Conservation (phyloP, 1,140 invertebrate genomes). For the Papilio dardanus region DNA sequence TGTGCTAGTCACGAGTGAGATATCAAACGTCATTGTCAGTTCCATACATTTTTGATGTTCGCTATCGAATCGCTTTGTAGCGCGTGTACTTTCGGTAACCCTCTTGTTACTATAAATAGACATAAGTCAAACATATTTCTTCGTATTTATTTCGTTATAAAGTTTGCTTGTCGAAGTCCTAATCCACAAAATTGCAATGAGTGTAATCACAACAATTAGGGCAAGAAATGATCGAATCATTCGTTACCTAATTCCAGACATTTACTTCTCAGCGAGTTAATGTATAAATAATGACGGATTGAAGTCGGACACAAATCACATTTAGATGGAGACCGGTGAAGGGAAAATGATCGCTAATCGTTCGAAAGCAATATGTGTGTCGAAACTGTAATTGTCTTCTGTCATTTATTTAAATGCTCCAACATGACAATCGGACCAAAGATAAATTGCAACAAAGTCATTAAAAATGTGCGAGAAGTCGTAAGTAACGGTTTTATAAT, state of each 20-base stretch:
- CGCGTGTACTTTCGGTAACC: no score
- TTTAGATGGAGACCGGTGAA: slow-evolving; percentile 9
- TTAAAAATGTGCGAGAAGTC: neutral
- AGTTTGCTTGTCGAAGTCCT: neutral
- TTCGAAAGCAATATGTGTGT: slow-evolving; percentile 28
- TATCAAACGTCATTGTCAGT: no score
- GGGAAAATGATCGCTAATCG: slow-evolving; percentile 25
- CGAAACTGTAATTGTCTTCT: slow-evolving; percentile 1
- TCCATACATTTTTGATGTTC: no score
- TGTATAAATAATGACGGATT: slow-evolving; percentile 31
- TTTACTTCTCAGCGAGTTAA: slow-evolving; percentile 20
- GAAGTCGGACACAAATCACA: slow-evolving; percentile 17
- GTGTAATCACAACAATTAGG: neutral
- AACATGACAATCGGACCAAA: neutral
- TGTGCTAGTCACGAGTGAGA: no score
- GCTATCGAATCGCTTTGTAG: no score
- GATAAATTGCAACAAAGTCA: neutral
- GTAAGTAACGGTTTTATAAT: no score
- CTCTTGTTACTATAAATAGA: no score
- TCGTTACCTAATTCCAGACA: slow-evolving; percentile 21
- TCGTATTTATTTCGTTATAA: neutral
- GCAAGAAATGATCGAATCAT: slow-evolving; percentile 4
- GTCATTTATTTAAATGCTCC: neutral
- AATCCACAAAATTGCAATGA: neutral
- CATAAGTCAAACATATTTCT: neutral